phyloP scores from a whole-genome alignment of 1,140 invertebrate genomes.

The Gonatopus flavifemur region DNA sequence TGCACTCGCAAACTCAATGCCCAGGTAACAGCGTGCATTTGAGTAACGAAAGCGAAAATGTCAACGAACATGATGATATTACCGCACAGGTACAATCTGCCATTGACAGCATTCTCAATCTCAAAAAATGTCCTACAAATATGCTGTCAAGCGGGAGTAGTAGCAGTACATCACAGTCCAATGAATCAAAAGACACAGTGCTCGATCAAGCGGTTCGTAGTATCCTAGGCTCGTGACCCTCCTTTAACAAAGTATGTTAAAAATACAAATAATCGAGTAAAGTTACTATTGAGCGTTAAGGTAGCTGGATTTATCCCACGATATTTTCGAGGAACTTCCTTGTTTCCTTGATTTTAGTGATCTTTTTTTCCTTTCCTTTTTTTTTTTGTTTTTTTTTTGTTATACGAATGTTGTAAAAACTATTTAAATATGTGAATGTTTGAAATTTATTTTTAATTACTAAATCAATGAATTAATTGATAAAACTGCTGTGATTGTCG shows the following conservation, averaged over 20 bases:
- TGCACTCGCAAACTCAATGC: constrained; percentile 46
- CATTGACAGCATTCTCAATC: constrained; percentile 75
- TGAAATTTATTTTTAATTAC: too few relatives aligned
- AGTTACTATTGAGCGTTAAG: constrained; percentile 30
- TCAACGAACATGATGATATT: constrained; percentile 63
- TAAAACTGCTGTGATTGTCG: too few relatives aligned
- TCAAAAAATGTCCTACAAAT: constrained; percentile 61
- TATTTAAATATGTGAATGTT: too few relatives aligned
- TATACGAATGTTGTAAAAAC: constrained; percentile 13
- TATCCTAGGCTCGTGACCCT: constrained; percentile 61
- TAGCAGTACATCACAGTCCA: constrained; percentile 24
- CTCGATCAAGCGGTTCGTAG: constrained; percentile 63
- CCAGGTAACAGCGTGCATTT: constrained; percentile 22
- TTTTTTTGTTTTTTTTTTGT: constrained; percentile 24
- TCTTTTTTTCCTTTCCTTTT: constrained; percentile 1
- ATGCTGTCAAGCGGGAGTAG: constrained; percentile 18
- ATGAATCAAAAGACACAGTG: constrained; percentile 51
- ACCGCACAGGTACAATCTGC: constrained; percentile 77
- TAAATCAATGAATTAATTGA: too few relatives aligned
- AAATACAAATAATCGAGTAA: too few relatives aligned
- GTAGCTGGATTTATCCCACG: constrained; percentile 13
- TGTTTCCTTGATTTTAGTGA: not conserved
- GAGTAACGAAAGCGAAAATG: constrained; percentile 34
- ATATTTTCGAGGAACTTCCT: not conserved
- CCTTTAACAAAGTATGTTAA: constrained; percentile 57